These are phyloP conservation scores for Calephelis perditalis DNA, from an alignment of 2,888 invertebrate species.

Conservation along the genomic window DNA sequence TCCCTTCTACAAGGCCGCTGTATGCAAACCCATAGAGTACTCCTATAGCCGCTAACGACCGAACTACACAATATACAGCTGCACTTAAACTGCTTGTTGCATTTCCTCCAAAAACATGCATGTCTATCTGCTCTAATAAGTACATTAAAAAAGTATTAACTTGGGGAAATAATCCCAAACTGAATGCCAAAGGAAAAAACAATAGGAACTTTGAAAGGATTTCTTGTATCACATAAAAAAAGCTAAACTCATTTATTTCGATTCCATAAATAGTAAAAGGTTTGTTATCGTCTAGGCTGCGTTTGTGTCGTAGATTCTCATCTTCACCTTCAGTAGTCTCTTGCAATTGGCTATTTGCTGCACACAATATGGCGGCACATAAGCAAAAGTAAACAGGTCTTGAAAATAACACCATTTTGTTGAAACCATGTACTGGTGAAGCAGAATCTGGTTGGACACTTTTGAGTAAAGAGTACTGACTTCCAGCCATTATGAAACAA, in stretches of 20 bases:
- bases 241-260: conserved; percentile 70
- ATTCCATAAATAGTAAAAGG: conserved; percentile 69
- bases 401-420: conserved; percentile 95
- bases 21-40: conserved; percentile 92
- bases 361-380: conserved; percentile 79
- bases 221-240: conserved; percentile 83
- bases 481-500: conserved; percentile 98
- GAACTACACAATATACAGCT: conserved; percentile 87
- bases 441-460: conserved; percentile 99
- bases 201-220: conserved; percentile 88
- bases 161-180: conserved; percentile 96
- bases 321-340: conserved; percentile 42
- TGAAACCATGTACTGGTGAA: conserved; percentile 98
- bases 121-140: conserved; percentile 95
- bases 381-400: conserved; percentile 96
- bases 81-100: conserved; percentile 91
- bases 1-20: conserved; percentile 89
- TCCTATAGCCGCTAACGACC: conserved; percentile 88
- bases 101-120: conserved; percentile 93
- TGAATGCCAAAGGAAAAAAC: conserved; percentile 95
- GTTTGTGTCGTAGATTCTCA: conserved; percentile 42
- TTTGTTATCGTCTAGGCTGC: conserved; percentile 46
- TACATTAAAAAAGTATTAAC: conserved; percentile 98
- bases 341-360: conserved; percentile 61
- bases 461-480: conserved; percentile 97